Evolutionary conservation across 2,113 vertebrate genomes (phyloP).

Genomic region (Vicugna pacos): DNA sequence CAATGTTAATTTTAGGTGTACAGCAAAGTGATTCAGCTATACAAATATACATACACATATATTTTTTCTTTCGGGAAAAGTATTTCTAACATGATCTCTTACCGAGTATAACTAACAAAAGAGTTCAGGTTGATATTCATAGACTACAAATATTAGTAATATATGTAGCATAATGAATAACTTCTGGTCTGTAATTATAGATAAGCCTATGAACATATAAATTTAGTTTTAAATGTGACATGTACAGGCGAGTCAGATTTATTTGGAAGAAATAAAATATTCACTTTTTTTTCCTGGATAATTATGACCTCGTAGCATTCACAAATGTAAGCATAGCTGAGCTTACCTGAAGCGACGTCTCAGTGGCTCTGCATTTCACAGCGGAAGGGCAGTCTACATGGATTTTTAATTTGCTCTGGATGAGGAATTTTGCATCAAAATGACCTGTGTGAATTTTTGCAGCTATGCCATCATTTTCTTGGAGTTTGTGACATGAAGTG

Average conservation of each 20-base stretch:
- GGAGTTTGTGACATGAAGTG: slow-evolving; percentile 91
- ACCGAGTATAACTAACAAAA: neutral
- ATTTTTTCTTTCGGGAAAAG: neutral
- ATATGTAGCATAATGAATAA: slow-evolving; percentile 21
- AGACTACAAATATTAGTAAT: neutral
- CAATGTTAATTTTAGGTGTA: too few species aligned
- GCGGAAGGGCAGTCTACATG: neutral
- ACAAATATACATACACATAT: too few species aligned
- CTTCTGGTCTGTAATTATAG: slow-evolving; percentile 5
- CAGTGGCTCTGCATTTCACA: neutral
- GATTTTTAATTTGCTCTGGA: slow-evolving; percentile 50
- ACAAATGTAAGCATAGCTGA: neutral
- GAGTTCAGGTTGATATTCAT: neutral
- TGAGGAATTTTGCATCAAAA: slow-evolving; percentile 33
- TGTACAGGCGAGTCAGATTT: neutral
- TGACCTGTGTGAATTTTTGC: slow-evolving; percentile 60
- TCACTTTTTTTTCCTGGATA: neutral
- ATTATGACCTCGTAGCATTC: neutral
- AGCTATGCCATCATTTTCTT: slow-evolving; percentile 93
- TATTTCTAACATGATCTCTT: slow-evolving; percentile 31
- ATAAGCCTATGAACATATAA: neutral
- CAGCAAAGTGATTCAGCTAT: too few species aligned
- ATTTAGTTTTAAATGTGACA: slow-evolving; percentile 28
- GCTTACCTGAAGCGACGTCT: neutral
- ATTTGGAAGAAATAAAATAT: slow-evolving; percentile 37